Percentiles rank a stretch among this genome's conserved stretches.
Evolutionary conservation across 1,140 invertebrate genomes (phyloP).

Genomic region (Tetramorium simillimum): DNA sequence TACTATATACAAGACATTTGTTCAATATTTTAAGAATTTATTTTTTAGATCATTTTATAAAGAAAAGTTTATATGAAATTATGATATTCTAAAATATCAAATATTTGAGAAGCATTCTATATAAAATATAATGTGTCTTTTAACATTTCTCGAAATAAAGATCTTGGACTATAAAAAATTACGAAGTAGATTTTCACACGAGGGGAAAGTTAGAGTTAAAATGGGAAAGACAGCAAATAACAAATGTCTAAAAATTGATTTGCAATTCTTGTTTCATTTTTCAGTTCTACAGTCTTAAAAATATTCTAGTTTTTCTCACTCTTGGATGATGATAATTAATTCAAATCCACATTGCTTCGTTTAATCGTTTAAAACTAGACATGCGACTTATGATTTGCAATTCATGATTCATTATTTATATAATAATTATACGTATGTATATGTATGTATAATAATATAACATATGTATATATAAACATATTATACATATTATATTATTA

Average conservation of each 20-base stretch:
- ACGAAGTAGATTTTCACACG: neutral
- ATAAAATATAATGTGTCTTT: neutral
- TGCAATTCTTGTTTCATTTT: neutral
- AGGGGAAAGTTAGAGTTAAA: neutral
- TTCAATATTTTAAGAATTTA: neutral
- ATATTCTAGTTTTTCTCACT: conserved; percentile 16
- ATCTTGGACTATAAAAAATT: neutral
- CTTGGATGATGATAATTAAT: neutral
- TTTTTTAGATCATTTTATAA: neutral
- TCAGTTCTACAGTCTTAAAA: conserved; percentile 11
- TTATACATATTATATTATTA: too few species aligned
- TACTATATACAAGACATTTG: neutral
- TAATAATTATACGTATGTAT: too few species aligned
- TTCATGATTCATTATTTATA: too few species aligned
- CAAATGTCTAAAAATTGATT: neutral
- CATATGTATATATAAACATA: too few species aligned
- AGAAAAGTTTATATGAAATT: neutral
- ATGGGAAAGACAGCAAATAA: neutral
- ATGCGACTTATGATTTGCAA: too few species aligned
- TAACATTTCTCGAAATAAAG: neutral
- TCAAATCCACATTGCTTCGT: neutral
- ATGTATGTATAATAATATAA: too few species aligned
- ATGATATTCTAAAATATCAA: too few species aligned
- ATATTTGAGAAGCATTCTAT: neutral
- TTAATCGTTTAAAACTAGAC: neutral